Evolutionary conservation across 1,140 invertebrate genomes (phyloP), one percentile per base, ranked within the genome.

Genomic region (Drosophila burlai): DNA sequence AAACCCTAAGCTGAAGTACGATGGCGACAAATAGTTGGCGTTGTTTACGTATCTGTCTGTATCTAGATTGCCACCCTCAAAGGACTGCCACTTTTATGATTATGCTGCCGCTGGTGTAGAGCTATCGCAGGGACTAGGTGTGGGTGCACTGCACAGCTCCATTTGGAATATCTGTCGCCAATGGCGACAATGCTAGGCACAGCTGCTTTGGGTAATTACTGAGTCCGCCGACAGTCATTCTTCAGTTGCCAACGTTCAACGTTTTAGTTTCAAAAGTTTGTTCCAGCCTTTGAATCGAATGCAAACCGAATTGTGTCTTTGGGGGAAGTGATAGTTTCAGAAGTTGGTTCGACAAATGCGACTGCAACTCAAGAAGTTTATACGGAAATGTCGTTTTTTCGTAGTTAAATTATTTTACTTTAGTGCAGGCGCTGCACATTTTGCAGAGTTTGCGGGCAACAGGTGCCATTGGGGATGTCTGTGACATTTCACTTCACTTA

Each of bases 1-100:
- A 40, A 15, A n/a, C 45, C 60, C 54, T 55, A 15, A 47, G 31
- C 21, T 66, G 42, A 43, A 69, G 49, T 59, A 34, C 46, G 34
- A 8, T 49, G 68, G 52, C 77, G 62, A 67, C 76, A 80, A 78
- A 79, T 80, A 79, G 63, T 59, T 75, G 71, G 54, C 67, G 54
- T 40, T 73, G 55, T 74, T 61, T 74, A 74, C 71, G 71, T 58
- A 68, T 73, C 55, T 74, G 68, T 73, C 54, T 73, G 69, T 60
- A 61, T 61, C 55, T 36, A 24, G 26, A 73, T 73, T 73, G 58
- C 31, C 72, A 76, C 62, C 52, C 67, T 46, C 55, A 43, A 58
- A 64, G 38, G 61, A 57, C 26, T n/a, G 49, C 42, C 43, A 18
- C 66, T 55, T 63, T 78, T 77, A 71, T 71, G 65, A 71, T 78